These are phyloP conservation scores for Electrona antarctica DNA, from an alignment of 2,113 vertebrate species.

Conservation along the genomic window DNA sequence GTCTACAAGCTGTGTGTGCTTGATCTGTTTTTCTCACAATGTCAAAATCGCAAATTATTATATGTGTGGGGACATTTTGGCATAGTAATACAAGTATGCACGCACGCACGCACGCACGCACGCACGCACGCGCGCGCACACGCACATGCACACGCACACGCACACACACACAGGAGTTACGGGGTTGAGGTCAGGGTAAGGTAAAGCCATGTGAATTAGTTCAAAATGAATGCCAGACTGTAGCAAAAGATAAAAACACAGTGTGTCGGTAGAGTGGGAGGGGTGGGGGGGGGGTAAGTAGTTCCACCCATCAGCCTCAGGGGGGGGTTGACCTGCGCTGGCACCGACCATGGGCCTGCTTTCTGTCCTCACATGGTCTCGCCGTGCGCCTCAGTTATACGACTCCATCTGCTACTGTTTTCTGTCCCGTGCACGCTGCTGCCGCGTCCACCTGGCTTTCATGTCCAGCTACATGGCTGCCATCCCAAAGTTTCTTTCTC, in stretches of 20 bases:
- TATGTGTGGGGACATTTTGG: no score
- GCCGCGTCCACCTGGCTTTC: no score
- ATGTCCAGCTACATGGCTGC: no score
- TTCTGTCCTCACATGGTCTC: constrained; percentile 32
- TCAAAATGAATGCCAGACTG: constrained; percentile 50
- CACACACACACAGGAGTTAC: neutral
- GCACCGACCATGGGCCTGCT: neutral
- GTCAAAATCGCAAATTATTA: no score
- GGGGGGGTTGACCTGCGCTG: neutral
- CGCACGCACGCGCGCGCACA: constrained; percentile 6
- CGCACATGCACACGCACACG: neutral
- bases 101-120: constrained; percentile 11
- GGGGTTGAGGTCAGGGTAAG: neutral
- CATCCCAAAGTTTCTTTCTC: no score
- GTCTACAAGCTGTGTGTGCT: no score
- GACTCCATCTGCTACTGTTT: no score
- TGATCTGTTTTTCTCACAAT: no score
- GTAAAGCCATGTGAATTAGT: constrained; percentile 20
- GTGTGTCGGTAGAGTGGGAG: neutral
- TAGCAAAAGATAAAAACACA: constrained; percentile 40
- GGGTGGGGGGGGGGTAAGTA: no score
- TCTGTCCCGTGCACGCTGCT: no score
- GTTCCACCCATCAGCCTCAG: constrained; percentile 22
- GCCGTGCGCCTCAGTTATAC: neutral
- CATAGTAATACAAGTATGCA: neutral